Evolutionary conservation across 1,140 invertebrate genomes (phyloP).

Genomic region (Lasioglossum baleicum): DNA sequence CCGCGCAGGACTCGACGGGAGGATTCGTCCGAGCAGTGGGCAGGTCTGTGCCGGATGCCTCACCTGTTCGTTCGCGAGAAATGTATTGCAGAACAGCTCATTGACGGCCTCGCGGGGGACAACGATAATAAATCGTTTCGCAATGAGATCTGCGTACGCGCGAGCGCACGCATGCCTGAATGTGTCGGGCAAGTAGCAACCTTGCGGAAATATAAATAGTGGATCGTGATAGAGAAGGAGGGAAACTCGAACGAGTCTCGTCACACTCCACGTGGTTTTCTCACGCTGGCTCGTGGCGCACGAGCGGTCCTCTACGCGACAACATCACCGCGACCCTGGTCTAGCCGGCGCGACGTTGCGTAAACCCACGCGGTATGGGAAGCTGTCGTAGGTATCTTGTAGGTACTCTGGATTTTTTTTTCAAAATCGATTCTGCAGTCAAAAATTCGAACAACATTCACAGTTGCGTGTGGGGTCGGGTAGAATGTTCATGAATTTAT

Average conservation of each 20-base stretch:
- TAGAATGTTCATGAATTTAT: no score
- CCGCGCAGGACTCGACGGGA: no score
- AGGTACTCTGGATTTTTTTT: no score
- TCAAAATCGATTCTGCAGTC: no score
- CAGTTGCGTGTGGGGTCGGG: no score
- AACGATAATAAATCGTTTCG: background rate
- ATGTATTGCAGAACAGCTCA: background rate
- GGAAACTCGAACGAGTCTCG: background rate
- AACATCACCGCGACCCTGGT: background rate
- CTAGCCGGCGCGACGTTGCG: background rate
- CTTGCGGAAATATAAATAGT: background rate
- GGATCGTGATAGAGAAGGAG: background rate
- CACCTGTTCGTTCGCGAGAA: background rate
- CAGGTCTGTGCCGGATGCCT: background rate
- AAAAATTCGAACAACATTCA: no score
- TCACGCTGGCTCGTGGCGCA: slow-evolving; percentile 2
- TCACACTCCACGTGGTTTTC: slow-evolving; percentile 3
- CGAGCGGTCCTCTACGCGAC: background rate
- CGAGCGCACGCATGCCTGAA: background rate
- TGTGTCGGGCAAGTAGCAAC: background rate
- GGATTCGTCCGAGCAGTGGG: no score
- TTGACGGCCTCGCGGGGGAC: background rate
- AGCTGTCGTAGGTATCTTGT: background rate
- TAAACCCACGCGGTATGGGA: background rate
- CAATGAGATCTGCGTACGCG: background rate